Conservation (phyloP, 2,888 invertebrate species). For the Melanotus villosus region DNA sequence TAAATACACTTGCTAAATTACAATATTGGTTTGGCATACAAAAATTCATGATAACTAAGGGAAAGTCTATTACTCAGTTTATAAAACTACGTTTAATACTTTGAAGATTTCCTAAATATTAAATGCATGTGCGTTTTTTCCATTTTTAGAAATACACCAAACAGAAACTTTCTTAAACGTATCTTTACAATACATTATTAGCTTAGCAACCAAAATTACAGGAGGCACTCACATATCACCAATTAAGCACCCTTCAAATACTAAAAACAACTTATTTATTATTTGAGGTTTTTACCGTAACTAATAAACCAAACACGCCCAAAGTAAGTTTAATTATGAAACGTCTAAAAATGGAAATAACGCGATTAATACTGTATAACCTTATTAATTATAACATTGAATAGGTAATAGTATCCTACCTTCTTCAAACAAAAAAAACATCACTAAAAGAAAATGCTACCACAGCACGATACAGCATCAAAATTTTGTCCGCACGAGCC, state of each 20-base stretch:
- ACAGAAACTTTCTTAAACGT: neutral
- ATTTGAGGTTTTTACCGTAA: too few species aligned
- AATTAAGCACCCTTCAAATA: neutral
- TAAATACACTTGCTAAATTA: constrained; percentile 18
- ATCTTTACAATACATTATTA: too few species aligned
- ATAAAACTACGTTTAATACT: constrained; percentile 20
- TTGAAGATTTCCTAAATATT: constrained; percentile 3
- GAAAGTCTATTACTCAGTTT: constrained; percentile 10
- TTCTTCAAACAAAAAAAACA: constrained; percentile 4
- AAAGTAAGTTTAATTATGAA: neutral
- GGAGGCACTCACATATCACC: neutral
- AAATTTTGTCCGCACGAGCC: constrained; percentile 10
- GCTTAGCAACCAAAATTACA: neutral
- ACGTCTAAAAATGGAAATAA: constrained; percentile 33
- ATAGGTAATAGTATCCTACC: constrained; percentile 22
- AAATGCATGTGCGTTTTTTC: neutral
- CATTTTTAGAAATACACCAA: constrained; percentile 5
- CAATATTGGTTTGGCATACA: constrained; percentile 20
- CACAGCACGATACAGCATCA: constrained; percentile 13
- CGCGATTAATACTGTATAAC: constrained; percentile 20
- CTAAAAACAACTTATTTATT: too few species aligned
- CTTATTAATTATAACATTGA: constrained; percentile 18
- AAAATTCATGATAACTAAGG: constrained; percentile 13
- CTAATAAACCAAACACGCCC: neutral
- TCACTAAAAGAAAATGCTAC: constrained; percentile 9